Conservation (phyloP, 30 jellyfish, hydroid and myxozoan species). For the Phacellophora camtschatica region DNA sequence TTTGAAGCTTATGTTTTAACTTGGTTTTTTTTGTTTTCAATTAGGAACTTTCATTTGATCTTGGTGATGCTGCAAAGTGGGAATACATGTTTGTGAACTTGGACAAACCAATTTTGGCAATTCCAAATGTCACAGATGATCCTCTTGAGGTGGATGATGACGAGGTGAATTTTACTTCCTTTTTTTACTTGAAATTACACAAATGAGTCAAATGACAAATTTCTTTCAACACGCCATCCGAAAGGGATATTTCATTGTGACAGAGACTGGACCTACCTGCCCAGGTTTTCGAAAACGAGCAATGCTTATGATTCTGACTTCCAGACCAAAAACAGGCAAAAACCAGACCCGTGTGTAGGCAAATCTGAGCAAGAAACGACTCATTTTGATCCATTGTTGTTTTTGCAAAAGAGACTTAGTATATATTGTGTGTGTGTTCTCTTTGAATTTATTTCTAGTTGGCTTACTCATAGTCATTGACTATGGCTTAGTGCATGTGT, state of each 20-base stretch:
- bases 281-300: too few species aligned
- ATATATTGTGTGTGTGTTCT: too few species aligned
- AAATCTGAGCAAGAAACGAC: too few species aligned
- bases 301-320: too few species aligned
- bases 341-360: too few species aligned
- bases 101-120: conserved; percentile 78
- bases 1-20: neutral
- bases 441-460: too few species aligned
- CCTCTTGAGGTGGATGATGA: conserved; percentile 84
- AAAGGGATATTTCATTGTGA: neutral
- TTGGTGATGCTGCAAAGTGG: conserved; percentile 94
- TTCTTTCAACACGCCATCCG: neutral
- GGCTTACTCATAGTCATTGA: too few species aligned
- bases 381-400: too few species aligned
- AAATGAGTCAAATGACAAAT: neutral
- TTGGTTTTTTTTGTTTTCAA: neutral
- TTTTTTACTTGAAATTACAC: neutral
- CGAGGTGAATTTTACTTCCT: conserved; percentile 42
- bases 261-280: too few species aligned
- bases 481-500: too few species aligned
- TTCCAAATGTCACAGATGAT: conserved; percentile 68
- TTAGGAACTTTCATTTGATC: conserved; percentile 82
- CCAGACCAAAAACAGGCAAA: too few species aligned
- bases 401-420: too few species aligned
- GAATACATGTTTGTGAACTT: conserved; percentile 90